A percentile compares a stretch with the other conserved stretches of the same genome.
Evolutionary conservation across 2,797 vertebrate species (phyloP).

Genomic region (Sandelia bainsii): DNA sequence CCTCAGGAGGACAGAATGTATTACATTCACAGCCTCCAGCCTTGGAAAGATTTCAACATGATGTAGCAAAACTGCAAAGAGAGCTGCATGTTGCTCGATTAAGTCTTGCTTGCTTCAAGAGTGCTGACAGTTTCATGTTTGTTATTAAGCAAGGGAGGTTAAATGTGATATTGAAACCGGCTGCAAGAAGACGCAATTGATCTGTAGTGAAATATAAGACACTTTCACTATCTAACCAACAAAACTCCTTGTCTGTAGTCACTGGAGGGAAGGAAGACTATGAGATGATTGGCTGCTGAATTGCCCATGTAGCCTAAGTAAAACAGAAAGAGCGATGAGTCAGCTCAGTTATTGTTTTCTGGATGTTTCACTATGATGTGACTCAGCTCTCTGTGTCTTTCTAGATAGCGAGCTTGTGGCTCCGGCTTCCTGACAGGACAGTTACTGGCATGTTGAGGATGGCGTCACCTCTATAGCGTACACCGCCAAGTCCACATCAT

Average conservation of each 20-base stretch:
- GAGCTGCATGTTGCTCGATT: conserved; percentile 59
- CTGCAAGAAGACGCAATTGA: conserved; percentile 39
- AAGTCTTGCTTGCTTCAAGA: conserved; percentile 55
- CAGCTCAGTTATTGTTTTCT: conserved; percentile 68
- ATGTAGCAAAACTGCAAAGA: conserved; percentile 64
- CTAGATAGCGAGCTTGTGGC: conserved; percentile 71
- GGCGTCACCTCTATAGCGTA: conserved; percentile 39
- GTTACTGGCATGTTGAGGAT: conserved; percentile 47
- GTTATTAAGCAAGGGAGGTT: conserved; percentile 49
- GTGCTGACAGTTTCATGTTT: conserved; percentile 68
- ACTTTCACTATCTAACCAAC: conserved; percentile 30
- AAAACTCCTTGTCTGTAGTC: conserved; percentile 54
- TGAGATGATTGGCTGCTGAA: conserved; percentile 52
- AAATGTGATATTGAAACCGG: conserved; percentile 48
- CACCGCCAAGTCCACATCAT: conserved; percentile 54
- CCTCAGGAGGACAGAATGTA: conserved; percentile 69
- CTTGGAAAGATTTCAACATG: conserved; percentile 71
- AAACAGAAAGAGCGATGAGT: conserved; percentile 79
- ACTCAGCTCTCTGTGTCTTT: conserved; percentile 79
- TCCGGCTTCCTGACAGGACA: conserved; percentile 57
- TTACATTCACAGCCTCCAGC: conserved; percentile 72
- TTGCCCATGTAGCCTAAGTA: conserved; percentile 72
- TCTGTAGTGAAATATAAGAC: conserved; percentile 50
- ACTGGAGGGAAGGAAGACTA: conserved; percentile 22
- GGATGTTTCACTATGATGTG: conserved; percentile 62